A percentile compares a stretch with the other conserved stretches of the same genome.
These are phyloP conservation scores for Cichladusa arquata DNA, from an alignment of 2,113 vertebrate species.

Conservation along the genomic window DNA sequence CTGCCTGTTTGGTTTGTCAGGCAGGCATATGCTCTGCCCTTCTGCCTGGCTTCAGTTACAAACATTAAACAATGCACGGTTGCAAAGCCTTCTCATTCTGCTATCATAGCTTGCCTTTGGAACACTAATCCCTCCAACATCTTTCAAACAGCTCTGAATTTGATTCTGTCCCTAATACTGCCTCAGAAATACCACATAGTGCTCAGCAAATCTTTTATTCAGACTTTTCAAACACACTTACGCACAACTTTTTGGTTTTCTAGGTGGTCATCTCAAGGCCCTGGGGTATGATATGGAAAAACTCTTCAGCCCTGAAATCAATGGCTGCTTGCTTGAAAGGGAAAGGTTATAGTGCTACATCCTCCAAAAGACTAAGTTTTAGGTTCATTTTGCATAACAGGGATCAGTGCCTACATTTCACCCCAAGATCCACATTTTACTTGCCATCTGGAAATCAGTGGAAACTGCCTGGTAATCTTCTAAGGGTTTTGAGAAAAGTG, in stretches of 20 bases:
- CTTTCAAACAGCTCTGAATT: background rate
- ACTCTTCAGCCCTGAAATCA: background rate
- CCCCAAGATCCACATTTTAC: background rate
- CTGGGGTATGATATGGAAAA: background rate
- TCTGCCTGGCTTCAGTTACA: background rate
- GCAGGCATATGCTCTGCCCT: background rate
- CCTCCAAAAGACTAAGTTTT: background rate
- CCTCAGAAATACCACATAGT: rapidly evolving
- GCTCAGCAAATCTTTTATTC: background rate
- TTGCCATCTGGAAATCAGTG: background rate
- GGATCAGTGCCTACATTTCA: background rate
- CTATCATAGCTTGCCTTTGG: background rate
- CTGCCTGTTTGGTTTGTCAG: background rate
- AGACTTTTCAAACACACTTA: background rate
- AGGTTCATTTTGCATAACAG: background rate
- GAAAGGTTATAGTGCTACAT: background rate
- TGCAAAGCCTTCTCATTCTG: background rate
- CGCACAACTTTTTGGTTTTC: background rate
- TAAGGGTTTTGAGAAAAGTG: background rate
- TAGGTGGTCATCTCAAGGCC: background rate
- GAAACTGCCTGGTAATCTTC: background rate
- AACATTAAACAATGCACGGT: background rate
- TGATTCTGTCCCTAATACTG: background rate
- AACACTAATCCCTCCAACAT: background rate
- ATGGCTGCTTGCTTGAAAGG: background rate